A percentile compares a stretch with the other conserved stretches of the same genome.
These are phyloP conservation scores for Eubasilissa regina DNA, from an alignment of 1,140 invertebrate genomes.

Conservation along the genomic window DNA sequence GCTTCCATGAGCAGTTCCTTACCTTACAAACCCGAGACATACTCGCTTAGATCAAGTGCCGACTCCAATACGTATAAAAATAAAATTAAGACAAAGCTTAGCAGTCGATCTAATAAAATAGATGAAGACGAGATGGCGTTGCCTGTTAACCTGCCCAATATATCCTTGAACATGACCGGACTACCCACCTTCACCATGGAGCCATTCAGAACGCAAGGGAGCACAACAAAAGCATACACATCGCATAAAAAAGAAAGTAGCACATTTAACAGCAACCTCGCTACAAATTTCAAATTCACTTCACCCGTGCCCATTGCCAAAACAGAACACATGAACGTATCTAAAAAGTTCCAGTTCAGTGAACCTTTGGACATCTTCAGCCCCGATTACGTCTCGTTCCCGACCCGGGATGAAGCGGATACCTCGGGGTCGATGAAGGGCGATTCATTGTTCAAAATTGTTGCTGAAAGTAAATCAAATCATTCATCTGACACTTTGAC, in stretches of 20 bases:
- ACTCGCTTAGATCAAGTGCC: constrained; percentile 4
- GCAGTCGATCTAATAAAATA: constrained; percentile 19
- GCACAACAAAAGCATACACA: background rate
- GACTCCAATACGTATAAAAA: constrained; percentile 33
- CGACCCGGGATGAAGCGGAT: background rate
- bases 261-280: background rate
- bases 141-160: constrained; percentile 34
- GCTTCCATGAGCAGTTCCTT: constrained; percentile 50
- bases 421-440: background rate
- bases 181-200: constrained; percentile 28
- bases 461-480: background rate
- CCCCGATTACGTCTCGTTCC: background rate
- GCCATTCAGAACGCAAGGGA: constrained; percentile 11
- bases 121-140: constrained; percentile 27
- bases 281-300: constrained; percentile 46
- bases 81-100: constrained; percentile 39
- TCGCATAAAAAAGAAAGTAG: constrained; percentile 11
- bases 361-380: constrained; percentile 50
- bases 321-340: background rate
- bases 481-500: background rate
- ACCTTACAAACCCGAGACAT: constrained; percentile 39
- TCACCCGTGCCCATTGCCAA: constrained; percentile 24
- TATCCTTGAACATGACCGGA: constrained; percentile 30
- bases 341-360: constrained; percentile 53
- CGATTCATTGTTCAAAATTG: constrained; percentile 1